Evolutionary conservation across 1,140 invertebrate genomes (phyloP), one percentile per base, ranked within the genome.

Genomic region (Eumeta japonica): DNA sequence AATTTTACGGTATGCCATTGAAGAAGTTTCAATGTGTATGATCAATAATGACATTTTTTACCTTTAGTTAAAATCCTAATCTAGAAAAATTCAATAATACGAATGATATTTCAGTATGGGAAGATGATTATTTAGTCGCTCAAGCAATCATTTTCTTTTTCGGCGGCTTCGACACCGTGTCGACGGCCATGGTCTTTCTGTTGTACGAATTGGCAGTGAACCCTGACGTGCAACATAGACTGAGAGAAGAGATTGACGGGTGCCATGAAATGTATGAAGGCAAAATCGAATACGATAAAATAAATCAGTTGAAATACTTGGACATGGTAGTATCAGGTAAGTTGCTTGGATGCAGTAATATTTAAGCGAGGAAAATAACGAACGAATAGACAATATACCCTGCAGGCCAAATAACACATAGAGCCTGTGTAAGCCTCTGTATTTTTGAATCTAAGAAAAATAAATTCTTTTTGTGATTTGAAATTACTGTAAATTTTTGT

Each of bases 101-200:
- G n/a, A 55, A 59, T 13, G 56, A 36, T 48, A 2, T 45, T 36
- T 18, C 41, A 52, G 46, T 15, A 3, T 67, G 61, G 61, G 39
- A 51, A 3, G 56, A 65, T 10, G 37, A 30, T 1, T 56, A 67
- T 20, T 61, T 58, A 63, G 76, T 45, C 2, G 58, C 59, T 0
- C 64, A 56, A 45, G 61, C 55, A 1, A 39, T 57, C 1, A 13
- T 67, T 0, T 64, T 68, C 48, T 53, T 68, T 31, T 35, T 81
- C 11, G 82, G 79, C 15, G 82, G 82, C 17, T 86, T 80, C 46
- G 86, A 87, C 19, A 83, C 83, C 0, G 77, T 82, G 14, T 76
- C 83, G 4, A 74, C 75, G 1, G 73, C 78, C 0, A 67, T 86
- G 41, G 54, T 72, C 0, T 81, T 78, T 40, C 55, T 70, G 2